Conservation (phyloP, 2,888 invertebrate genomes). For the Cetonia aurata region DNA sequence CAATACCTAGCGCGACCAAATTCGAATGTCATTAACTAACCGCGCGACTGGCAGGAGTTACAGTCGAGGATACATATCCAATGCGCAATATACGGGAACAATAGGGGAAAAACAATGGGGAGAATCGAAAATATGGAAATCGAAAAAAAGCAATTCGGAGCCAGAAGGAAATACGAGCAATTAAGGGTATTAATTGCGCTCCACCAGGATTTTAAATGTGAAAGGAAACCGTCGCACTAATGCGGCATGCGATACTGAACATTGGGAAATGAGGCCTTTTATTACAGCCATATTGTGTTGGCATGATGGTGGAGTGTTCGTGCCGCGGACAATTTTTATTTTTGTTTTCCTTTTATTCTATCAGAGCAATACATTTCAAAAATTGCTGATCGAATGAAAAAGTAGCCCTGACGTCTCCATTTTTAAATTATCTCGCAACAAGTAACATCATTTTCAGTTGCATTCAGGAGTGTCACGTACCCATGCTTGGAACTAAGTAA, state of each 20-base stretch:
- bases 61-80: conserved; percentile 8
- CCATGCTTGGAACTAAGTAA: no score
- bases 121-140: conserved; percentile 22
- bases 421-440: no score
- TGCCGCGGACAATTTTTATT: background rate
- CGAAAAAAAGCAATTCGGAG: conserved; percentile 25
- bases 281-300: conserved; percentile 20
- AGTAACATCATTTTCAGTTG: no score
- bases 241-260: conserved; percentile 21
- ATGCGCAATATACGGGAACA: conserved; percentile 11
- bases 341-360: background rate
- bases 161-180: conserved; percentile 28
- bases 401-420: no score
- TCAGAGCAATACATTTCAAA: background rate
- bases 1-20: no score
- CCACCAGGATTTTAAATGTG: conserved; percentile 11
- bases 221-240: conserved; percentile 28
- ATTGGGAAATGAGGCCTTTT: conserved; percentile 15
- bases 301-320: background rate
- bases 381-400: background rate
- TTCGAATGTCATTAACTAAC: no score
- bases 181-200: conserved; percentile 29
- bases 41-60: background rate
- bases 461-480: no score
- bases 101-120: conserved; percentile 17